Evolutionary conservation across 37 sponge, comb jelly and placozoan species (phyloP).

Genomic region (Bolinopsis microptera): DNA sequence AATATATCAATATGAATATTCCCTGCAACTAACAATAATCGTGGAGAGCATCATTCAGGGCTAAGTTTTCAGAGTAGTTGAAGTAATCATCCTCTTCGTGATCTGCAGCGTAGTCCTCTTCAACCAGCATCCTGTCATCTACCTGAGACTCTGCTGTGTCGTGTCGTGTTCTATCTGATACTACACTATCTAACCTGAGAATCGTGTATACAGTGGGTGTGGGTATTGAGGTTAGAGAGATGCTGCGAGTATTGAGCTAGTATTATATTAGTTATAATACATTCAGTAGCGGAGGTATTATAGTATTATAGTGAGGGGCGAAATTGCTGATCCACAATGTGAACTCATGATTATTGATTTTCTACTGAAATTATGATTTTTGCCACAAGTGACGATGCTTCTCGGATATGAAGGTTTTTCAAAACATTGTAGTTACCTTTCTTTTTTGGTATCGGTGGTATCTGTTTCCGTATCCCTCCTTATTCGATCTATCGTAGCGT

Average conservation of each 20-base stretch:
- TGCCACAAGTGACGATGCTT: too few species aligned
- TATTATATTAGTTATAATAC: too few species aligned
- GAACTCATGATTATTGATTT: too few species aligned
- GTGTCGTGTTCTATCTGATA: background rate
- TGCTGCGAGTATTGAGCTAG: too few species aligned
- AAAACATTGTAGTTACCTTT: too few species aligned
- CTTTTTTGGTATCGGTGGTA: background rate
- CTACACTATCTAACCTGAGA: background rate
- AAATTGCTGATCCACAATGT: too few species aligned
- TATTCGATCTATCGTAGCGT: conserved; percentile 39
- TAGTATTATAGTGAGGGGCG: too few species aligned
- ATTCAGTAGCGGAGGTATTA: too few species aligned
- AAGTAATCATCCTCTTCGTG: conserved; percentile 38
- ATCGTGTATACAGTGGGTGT: background rate
- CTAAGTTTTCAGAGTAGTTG: conserved; percentile 30
- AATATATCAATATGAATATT: too few species aligned
- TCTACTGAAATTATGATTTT: too few species aligned
- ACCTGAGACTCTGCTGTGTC: background rate
- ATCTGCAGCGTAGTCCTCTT: conserved; percentile 21
- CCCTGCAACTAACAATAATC: conserved; percentile 32
- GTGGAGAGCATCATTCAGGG: conserved; percentile 32
- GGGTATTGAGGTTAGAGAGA: background rate
- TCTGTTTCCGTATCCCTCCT: background rate
- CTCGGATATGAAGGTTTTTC: too few species aligned
- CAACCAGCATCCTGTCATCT: background rate